Evolutionary conservation across 2,888 invertebrate genomes (phyloP), one percentile per base, ranked within the genome.

Genomic region (Elegia similella): DNA sequence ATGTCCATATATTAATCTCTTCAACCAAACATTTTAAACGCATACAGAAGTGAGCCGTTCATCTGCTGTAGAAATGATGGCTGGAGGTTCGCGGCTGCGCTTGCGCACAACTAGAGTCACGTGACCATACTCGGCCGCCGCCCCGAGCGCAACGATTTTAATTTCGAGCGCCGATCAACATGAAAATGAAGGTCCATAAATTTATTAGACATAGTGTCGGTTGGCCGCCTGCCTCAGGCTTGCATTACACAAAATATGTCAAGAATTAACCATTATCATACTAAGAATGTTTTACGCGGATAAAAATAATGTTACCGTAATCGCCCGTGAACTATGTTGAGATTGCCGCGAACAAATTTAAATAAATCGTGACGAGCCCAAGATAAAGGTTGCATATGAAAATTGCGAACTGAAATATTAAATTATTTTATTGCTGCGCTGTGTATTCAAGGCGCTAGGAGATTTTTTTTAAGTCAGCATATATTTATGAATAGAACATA

Each of bases 201-300:
- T 91, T 91, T 91, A 90, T 91, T 90, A 90, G 91, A 90, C 91
- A 88, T 87, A 89, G 89, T 89, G 90, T 90, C 89, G 88, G 91
- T 50, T 50, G 50, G 78, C 76, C 69, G 67, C 66, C 77, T 67
- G 88, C 91, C 88, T 65, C 76, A 60, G 88, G 90, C 88, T 75
- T 76, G 86, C 83, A 90, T 91, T 91, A 89, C 84, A 88, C 80
- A 84, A 86, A 87, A 86, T 87, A 88, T 90, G 90, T 90, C 89
- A 89, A 85, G 88, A 89, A 88, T 90, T 84, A 88, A 86, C 80
- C 86, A 88, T 89, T 90, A 90, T 85, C 82, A 81, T 87, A 86
- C 80, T 74, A 75, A 78, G 79, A 84, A 82, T 82, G 78, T 77
- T 84, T 79, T 82, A 82, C 75, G 73, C 78, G 65, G 76, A 73